Evolutionary conservation across 2,888 invertebrate genomes (phyloP).

Genomic region (Mythimna vitellina): DNA sequence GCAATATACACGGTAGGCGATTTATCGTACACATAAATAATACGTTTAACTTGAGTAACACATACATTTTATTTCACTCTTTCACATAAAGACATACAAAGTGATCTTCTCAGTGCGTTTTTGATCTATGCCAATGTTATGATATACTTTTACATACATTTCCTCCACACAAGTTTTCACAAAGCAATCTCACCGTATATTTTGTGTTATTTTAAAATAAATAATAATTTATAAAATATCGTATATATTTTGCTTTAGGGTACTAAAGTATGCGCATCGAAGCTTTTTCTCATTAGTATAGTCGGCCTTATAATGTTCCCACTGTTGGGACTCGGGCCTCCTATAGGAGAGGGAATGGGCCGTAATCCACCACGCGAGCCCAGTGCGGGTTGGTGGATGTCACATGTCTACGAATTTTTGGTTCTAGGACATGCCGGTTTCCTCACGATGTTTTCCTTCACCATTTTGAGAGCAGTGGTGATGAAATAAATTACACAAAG

Average conservation of each 20-base stretch:
- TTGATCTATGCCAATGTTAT: constrained; percentile 10
- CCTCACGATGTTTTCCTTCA: too few relatives aligned
- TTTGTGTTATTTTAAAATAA: constrained; percentile 11
- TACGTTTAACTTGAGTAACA: constrained; percentile 21
- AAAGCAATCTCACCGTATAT: constrained; percentile 14
- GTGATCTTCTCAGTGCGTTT: constrained; percentile 9
- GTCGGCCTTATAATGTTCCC: too few relatives aligned
- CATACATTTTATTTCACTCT: constrained; percentile 38
- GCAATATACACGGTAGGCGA: constrained; percentile 21
- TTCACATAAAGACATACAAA: constrained; percentile 19
- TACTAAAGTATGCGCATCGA: constrained; percentile 3
- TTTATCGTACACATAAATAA: constrained; percentile 51
- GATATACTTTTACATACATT: not conserved
- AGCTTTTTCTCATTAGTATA: too few relatives aligned
- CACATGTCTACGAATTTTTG: too few relatives aligned
- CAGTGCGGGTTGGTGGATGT: too few relatives aligned
- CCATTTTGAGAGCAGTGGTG: too few relatives aligned
- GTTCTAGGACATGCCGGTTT: too few relatives aligned
- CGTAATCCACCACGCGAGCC: too few relatives aligned
- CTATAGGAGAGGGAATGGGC: too few relatives aligned
- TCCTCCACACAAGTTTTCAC: constrained; percentile 8
- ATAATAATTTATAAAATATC: constrained; percentile 5
- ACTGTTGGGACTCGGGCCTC: too few relatives aligned
- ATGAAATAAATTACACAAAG: too few relatives aligned
- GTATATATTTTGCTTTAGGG: not conserved